Evolutionary conservation across 2,888 invertebrate species (phyloP).

Genomic region (Amphipyra berbera): DNA sequence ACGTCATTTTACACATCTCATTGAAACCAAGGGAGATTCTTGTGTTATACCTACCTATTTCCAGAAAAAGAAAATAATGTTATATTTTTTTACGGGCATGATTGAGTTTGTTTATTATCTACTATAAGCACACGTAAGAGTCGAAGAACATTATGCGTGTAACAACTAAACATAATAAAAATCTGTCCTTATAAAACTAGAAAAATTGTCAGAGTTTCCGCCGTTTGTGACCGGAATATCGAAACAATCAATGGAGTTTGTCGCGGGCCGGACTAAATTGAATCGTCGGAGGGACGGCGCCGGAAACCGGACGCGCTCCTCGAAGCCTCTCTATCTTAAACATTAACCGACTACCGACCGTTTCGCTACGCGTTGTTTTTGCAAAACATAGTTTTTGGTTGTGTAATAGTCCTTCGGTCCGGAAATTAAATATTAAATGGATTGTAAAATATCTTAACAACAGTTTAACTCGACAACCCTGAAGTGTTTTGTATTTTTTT

Average conservation of each 20-base stretch:
- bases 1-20: too few species aligned
- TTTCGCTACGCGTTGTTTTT: slow-evolving; percentile 45
- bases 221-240: slow-evolving; percentile 85
- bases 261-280: slow-evolving; percentile 82
- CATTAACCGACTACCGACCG: slow-evolving; percentile 67
- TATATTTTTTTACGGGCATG: slow-evolving; percentile 1
- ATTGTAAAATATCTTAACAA: slow-evolving; percentile 14
- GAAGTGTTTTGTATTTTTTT: not conserved
- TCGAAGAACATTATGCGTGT: slow-evolving; percentile 34
- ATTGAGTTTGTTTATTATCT: slow-evolving; percentile 38
- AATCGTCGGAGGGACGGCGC: slow-evolving; percentile 76
- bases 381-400: slow-evolving; percentile 48
- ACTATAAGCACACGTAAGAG: slow-evolving; percentile 28
- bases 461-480: not conserved
- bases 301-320: slow-evolving; percentile 84
- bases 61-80: slow-evolving; percentile 11
- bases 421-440: slow-evolving; percentile 42
- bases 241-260: slow-evolving; percentile 88
- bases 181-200: slow-evolving; percentile 57
- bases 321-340: slow-evolving; percentile 74
- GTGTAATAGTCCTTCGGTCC: slow-evolving; percentile 28
- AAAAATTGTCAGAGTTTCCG: slow-evolving; percentile 67
- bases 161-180: slow-evolving; percentile 61
- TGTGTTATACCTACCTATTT: not conserved
- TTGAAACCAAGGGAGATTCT: too few species aligned